Percentiles rank a stretch among this genome's conserved stretches.
These are phyloP conservation scores for Apis dorsata DNA, from an alignment of 1,140 invertebrate species.

Conservation along the genomic window DNA sequence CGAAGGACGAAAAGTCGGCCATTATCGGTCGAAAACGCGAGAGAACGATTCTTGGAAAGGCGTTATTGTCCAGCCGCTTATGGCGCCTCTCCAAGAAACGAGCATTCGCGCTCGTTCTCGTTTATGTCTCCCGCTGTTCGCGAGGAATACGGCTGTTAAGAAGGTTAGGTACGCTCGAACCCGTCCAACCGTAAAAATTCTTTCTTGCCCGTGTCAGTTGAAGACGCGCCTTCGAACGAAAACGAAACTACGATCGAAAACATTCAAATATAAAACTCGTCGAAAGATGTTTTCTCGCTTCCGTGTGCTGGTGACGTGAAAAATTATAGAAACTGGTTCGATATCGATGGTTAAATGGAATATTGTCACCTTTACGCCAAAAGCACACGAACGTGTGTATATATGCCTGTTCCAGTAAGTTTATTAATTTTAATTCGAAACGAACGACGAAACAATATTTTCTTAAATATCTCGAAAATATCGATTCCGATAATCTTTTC, in stretches of 20 bases:
- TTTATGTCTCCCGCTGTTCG: conserved; percentile 7
- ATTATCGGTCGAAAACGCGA: neutral
- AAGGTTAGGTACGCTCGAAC: conserved; percentile 5
- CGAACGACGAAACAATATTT: no score
- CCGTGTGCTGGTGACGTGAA: no score
- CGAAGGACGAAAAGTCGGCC: neutral
- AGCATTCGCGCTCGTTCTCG: neutral
- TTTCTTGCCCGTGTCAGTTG: neutral
- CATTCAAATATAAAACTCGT: neutral
- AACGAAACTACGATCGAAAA: neutral
- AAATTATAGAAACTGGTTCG: neutral
- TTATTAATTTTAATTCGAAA: no score
- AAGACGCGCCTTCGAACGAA: neutral
- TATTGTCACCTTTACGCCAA: no score
- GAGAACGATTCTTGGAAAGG: neutral
- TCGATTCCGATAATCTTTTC: no score
- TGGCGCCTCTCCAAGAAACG: conserved; percentile 21
- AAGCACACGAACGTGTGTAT: no score
- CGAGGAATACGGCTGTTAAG: neutral
- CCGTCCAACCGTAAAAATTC: neutral
- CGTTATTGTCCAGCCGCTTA: conserved; percentile 29
- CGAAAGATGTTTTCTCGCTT: neutral
- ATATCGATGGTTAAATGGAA: no score
- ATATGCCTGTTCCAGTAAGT: no score
- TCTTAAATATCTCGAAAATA: no score